Conservation (phyloP, 1,140 invertebrate genomes). For the Phortica variegata region DNA sequence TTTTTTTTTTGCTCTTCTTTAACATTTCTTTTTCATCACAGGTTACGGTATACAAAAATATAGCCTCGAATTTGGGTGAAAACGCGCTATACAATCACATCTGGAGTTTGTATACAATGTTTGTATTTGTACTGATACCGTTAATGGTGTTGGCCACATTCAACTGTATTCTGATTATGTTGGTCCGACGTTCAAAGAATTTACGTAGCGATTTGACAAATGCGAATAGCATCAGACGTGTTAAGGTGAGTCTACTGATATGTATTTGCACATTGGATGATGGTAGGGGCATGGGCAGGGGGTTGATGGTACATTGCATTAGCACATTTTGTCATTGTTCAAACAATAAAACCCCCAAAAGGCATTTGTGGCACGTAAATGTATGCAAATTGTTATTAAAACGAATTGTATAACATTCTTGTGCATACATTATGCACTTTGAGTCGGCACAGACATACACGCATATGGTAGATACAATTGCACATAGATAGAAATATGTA, state of each 20-base stretch:
- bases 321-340: not conserved
- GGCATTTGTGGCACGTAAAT: too few species aligned
- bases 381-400: not conserved
- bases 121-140: slow-evolving; percentile 69
- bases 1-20: not conserved
- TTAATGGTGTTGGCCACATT: slow-evolving; percentile 69
- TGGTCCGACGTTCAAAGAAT: slow-evolving; percentile 64
- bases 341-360: too few species aligned
- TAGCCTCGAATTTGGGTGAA: slow-evolving; percentile 52
- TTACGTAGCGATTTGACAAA: slow-evolving; percentile 63
- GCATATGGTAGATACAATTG: too few species aligned
- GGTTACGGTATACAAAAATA: slow-evolving; percentile 38
- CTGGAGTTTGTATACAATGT: slow-evolving; percentile 69
- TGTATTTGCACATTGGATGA: too few species aligned
- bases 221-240: slow-evolving; percentile 48
- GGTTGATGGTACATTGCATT: too few species aligned
- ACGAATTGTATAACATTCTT: not conserved
- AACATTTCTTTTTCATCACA: too few species aligned
- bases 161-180: slow-evolving; percentile 70
- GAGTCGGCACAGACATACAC: too few species aligned
- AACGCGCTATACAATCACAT: slow-evolving; percentile 63
- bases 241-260: slow-evolving; percentile 28
- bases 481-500: too few species aligned
- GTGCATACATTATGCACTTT: too few species aligned
- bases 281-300: too few species aligned